These are phyloP conservation scores for Lathronympha strigana DNA, from an alignment of 2,888 invertebrate species.

Conservation along the genomic window DNA sequence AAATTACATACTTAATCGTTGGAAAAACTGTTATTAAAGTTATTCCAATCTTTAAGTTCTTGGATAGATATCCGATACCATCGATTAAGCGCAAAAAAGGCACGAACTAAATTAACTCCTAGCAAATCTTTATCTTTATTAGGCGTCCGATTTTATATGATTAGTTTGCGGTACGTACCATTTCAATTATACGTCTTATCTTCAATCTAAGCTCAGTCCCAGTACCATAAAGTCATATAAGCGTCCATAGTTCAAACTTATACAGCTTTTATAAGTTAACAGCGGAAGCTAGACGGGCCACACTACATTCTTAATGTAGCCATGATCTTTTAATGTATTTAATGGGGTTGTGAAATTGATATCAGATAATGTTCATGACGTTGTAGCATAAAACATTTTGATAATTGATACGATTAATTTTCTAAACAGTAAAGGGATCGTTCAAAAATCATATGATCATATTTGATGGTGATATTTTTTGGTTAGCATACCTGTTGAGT, in stretches of 20 bases:
- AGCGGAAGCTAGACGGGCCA: neutral
- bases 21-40: neutral
- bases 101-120: slow-evolving; percentile 27
- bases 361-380: slow-evolving; percentile 25
- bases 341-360: slow-evolving; percentile 37
- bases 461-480: too few relatives aligned
- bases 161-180: slow-evolving; percentile 36
- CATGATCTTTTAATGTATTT: slow-evolving; percentile 36
- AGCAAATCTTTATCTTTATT: slow-evolving; percentile 31
- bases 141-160: slow-evolving; percentile 25
- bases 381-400: slow-evolving; percentile 5
- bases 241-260: neutral
- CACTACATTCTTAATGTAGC: slow-evolving; percentile 38
- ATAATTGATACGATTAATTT: neutral
- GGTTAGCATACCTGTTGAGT: neutral
- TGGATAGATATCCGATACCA: slow-evolving; percentile 25
- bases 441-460: too few relatives aligned
- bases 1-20: neutral
- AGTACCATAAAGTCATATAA: slow-evolving; percentile 11
- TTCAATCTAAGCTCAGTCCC: slow-evolving; percentile 13
- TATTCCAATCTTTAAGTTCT: neutral
- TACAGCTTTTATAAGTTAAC: neutral
- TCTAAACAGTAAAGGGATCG: too few relatives aligned
- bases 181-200: slow-evolving; percentile 40
- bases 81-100: slow-evolving; percentile 28